phyloP scores from a whole-genome alignment of 2,888 invertebrate genomes.

The Timema podura region DNA sequence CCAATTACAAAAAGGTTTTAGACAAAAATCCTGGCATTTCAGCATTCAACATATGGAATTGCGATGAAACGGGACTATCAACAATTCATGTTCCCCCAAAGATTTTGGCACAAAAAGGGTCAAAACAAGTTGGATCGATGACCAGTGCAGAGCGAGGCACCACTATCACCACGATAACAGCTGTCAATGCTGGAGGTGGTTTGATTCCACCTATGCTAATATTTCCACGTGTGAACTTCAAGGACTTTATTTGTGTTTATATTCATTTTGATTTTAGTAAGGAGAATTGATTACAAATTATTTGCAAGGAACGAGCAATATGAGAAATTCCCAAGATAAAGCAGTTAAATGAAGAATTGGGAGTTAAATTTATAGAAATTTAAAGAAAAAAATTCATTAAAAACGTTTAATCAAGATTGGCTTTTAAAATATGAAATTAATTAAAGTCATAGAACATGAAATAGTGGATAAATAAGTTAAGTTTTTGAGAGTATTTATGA shows the following conservation, averaged over 20 bases:
- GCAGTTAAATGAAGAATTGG: too few relatives aligned
- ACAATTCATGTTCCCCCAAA: conserved; percentile 43
- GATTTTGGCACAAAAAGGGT: conserved; percentile 40
- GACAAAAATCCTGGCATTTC: conserved; percentile 26
- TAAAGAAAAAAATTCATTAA: too few relatives aligned
- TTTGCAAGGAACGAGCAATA: too few relatives aligned
- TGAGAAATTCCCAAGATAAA: too few relatives aligned
- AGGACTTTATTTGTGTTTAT: conserved; percentile 41
- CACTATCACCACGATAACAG: conserved; percentile 22
- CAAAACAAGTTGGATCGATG: conserved; percentile 43
- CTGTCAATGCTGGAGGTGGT: conserved; percentile 41
- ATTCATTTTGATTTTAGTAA: too few relatives aligned
- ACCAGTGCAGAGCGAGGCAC: conserved; percentile 41
- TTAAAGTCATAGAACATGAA: too few relatives aligned
- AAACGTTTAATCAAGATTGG: too few relatives aligned
- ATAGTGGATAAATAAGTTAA: too few relatives aligned
- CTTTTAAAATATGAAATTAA: too few relatives aligned
- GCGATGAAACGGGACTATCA: conserved; percentile 43
- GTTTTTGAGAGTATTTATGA: too few relatives aligned
- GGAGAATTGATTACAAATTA: too few relatives aligned
- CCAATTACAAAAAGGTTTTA: conserved; percentile 33
- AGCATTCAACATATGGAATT: conserved; percentile 39
- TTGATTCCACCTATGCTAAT: conserved; percentile 42
- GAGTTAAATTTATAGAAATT: too few relatives aligned
- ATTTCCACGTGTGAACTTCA: conserved; percentile 34